phyloP scores from a whole-genome alignment of 30 jellyfish, hydroid and myxozoan species.

The Turritopsis dohrnii region DNA sequence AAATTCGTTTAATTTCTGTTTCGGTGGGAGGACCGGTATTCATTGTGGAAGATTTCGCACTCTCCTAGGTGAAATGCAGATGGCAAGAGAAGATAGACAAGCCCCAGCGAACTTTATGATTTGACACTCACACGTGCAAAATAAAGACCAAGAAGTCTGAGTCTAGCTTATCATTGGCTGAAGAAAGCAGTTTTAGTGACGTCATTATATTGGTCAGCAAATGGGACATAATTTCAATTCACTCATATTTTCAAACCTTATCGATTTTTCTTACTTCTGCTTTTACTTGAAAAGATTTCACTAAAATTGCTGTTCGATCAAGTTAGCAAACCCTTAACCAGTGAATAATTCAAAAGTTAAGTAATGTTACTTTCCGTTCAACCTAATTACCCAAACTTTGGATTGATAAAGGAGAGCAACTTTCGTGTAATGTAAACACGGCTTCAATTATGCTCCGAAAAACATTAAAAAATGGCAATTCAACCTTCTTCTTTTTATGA shows the following conservation, averaged over 20 bases:
- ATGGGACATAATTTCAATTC: background rate
- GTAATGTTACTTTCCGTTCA: background rate
- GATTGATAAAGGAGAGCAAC: background rate
- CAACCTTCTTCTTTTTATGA: background rate
- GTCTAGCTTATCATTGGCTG: background rate
- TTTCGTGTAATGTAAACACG: background rate
- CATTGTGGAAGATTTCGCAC: background rate
- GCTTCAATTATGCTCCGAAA: background rate
- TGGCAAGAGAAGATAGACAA: constrained; percentile 30
- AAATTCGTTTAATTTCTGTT: constrained; percentile 6
- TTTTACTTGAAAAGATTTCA: background rate
- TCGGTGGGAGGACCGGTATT: constrained; percentile 16
- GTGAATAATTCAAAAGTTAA: background rate
- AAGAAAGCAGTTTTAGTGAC: background rate
- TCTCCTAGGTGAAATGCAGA: constrained; percentile 22
- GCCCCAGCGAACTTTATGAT: constrained; percentile 24
- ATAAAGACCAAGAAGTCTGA: constrained; percentile 15
- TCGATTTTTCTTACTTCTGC: background rate
- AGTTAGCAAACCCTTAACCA: background rate
- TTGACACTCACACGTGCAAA: constrained; percentile 20
- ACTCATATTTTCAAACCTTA: background rate
- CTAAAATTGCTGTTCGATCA: background rate
- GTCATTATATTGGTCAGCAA: background rate
- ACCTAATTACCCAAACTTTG: background rate
- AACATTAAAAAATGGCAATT: constrained; percentile 3